Evolutionary conservation across 2,888 invertebrate genomes (phyloP), one percentile per base, ranked within the genome.

Genomic region (Abrostola tripartita): DNA sequence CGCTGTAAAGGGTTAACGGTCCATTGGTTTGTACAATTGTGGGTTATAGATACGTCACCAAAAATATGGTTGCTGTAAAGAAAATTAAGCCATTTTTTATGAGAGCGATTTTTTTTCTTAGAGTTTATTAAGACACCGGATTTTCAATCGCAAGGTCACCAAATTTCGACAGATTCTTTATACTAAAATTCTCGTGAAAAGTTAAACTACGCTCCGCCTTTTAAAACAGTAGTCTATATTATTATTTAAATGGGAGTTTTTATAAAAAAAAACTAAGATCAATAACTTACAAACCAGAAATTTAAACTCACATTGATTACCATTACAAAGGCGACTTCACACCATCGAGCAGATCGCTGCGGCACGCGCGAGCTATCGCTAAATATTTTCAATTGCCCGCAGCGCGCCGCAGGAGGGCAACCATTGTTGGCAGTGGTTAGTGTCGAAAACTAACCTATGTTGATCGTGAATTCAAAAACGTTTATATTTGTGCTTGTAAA

Each of bases 351-450:
- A 71, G 67, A 82, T 78, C 83, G 81, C 68, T 66, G 62, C 76
- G 82, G 75, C 88, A 85, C 88, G 88, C 85, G 89, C 85, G 75
- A 66, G 78, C 68, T 85, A 78, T 83, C 79, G 82, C 84, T 75
- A 87, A 83, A 90, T 85, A 88, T 87, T 84, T 85, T 74, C 74
- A 79, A 78, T 65, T 80, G 81, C 90, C 88, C 85, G 88, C 86
- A 87, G 90, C 85, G 85, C 87, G 38, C 88, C 61, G 81, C 87
- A 83, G 88, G 88, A 55, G 71, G 57, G 76, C 65, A 54, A 49
- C 59, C 67, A 71, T 79, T 81, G 76, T 74, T 52, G 37, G 12
- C 44, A 42, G 37, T 67, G 79, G 81, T 77, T 71, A 81, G 78
- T 79, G 71, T 81, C 74, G 83, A 84, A 79, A 78, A 71, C 2